Evolutionary conservation across 2,888 invertebrate species (phyloP), one percentile per base, ranked within the genome.

Genomic region (Agrotis segetum): DNA sequence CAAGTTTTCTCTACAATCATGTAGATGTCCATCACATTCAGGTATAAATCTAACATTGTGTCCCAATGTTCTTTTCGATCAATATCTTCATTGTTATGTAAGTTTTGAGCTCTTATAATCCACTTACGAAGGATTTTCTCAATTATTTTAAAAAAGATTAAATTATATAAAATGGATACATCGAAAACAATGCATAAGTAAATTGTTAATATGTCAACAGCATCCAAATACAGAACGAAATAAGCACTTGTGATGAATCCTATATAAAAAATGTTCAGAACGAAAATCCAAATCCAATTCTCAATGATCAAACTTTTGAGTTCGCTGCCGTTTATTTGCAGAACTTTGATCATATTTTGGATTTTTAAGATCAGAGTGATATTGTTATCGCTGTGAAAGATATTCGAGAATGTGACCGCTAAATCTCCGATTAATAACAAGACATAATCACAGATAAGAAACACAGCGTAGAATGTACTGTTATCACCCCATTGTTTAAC

Each of bases 321-420:
- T 17, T 69, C 53, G 7, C 11, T 7, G 14, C 56, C n/a, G n/a
- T 56, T 65, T 21, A 65, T 40, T 19, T 56, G 21, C 21, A 65
- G 13, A 7, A 4, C n/a, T 13, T 9, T 64, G 24, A 65, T 21
- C 9, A 69, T 14, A 19, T 56, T 9, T 29, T 69, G 69, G 1
- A 65, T 69, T 24, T 65, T 65, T 19, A 65, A 14, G n/a, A 65
- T 56, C 24, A 69, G 29, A 46, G 56, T 50, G 14, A 69, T 65
- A 56, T 69, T 65, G 19, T 65, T n/a, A 9, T 19, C 40, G 6
- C 66, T 69, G 13, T 65, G 29, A 14, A 44, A 17, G 24, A 69
- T 65, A 24, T 17, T 58, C 40, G 24, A 17, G 14, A 24, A 21
- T 14, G 16, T 49, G 24, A 44, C 40, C 2, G 58, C 16, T 5